These are phyloP conservation scores for Poeciliopsis turneri DNA, from an alignment of 2,797 vertebrate genomes.

Conservation along the genomic window DNA sequence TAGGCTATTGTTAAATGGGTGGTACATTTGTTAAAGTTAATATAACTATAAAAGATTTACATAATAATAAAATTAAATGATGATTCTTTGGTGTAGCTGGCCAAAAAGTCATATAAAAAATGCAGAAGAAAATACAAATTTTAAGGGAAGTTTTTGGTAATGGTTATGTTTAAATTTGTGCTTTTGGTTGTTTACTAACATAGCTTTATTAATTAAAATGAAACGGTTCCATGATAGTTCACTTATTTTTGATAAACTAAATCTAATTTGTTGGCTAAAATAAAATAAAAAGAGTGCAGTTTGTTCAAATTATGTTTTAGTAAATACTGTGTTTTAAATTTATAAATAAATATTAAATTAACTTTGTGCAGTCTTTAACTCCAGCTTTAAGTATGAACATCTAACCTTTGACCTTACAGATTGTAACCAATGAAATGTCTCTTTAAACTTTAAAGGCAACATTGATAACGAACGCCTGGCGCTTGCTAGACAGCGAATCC, in stretches of 20 bases:
- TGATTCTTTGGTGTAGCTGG: slow-evolving; percentile 87
- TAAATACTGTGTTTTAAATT: slow-evolving; percentile 93
- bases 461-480: slow-evolving; percentile 99
- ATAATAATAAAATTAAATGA: slow-evolving; percentile 86
- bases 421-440: slow-evolving; percentile 99
- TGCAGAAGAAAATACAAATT: slow-evolving; percentile 76
- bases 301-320: slow-evolving; percentile 94
- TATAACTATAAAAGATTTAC: slow-evolving; percentile 90
- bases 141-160: slow-evolving; percentile 88
- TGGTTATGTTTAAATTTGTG: slow-evolving; percentile 92
- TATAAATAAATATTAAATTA: slow-evolving; percentile 82
- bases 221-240: slow-evolving; percentile 92
- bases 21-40: slow-evolving; percentile 83
- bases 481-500: slow-evolving; percentile 99
- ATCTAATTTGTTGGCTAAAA: slow-evolving; percentile 97
- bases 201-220: slow-evolving; percentile 94
- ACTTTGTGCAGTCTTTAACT: slow-evolving; percentile 95
- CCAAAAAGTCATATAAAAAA: slow-evolving; percentile 74
- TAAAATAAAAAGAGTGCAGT: slow-evolving; percentile 96
- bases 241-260: slow-evolving; percentile 91
- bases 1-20: slow-evolving; percentile 79
- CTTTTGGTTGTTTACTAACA: slow-evolving; percentile 93
- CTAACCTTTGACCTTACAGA: slow-evolving; percentile 99
- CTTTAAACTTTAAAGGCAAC: slow-evolving; percentile 99
- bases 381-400: slow-evolving; percentile 98